phyloP scores from a whole-genome alignment of 2,113 vertebrate species.

The Scortum barcoo region DNA sequence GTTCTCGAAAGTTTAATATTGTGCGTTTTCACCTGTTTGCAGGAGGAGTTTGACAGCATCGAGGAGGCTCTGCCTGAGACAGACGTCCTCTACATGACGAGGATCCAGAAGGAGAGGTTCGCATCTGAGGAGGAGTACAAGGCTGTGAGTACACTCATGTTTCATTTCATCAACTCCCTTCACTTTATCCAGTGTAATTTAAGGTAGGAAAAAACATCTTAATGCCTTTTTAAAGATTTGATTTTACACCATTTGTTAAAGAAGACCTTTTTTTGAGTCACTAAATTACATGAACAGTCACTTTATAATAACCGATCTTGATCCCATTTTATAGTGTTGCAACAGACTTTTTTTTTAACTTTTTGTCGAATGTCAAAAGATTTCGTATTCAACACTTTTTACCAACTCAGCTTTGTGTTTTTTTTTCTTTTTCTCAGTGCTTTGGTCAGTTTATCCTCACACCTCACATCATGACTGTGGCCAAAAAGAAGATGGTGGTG shows the following conservation, averaged over 20 bases:
- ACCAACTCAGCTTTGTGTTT: background rate
- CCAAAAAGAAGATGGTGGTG: conserved; percentile 98
- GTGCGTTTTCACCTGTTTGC: background rate
- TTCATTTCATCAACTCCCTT: background rate
- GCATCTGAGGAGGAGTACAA: conserved; percentile 88
- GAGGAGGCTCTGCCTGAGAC: conserved; percentile 95
- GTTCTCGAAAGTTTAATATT: background rate
- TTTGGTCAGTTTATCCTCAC: conserved; percentile 97
- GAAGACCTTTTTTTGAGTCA: too few relatives aligned
- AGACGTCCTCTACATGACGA: conserved; percentile 95
- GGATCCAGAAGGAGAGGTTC: conserved; percentile 97
- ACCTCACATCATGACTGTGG: conserved; percentile 97
- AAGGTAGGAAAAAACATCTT: background rate
- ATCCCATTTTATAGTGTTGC: too few relatives aligned
- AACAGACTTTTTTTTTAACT: background rate
- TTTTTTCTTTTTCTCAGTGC: conserved; percentile 81
- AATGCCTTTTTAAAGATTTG: background rate
- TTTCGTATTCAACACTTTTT: background rate
- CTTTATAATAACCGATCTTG: too few relatives aligned
- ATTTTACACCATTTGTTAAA: too few relatives aligned
- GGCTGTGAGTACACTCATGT: conserved; percentile 83
- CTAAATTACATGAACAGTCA: background rate
- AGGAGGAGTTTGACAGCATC: conserved; percentile 96
- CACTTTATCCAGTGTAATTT: background rate
- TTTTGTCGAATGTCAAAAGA: background rate